phyloP scores from a whole-genome alignment of 2,113 vertebrate genomes.

The Bolborhynchus lineola region DNA sequence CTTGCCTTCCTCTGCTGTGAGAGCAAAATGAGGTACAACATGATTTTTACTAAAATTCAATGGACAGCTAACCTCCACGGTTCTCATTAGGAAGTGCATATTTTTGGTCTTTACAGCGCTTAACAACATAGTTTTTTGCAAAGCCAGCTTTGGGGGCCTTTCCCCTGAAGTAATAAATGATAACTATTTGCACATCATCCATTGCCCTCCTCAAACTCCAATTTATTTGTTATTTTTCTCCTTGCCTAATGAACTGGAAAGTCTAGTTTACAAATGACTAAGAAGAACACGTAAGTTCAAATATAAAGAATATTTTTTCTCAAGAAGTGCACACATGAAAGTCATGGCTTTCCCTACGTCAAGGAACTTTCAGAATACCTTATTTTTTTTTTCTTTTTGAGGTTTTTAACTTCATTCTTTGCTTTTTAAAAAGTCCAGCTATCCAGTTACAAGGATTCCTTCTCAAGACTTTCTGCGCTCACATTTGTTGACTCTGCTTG shows the following conservation, averaged over 20 bases:
- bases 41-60: neutral
- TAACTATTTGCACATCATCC: neutral
- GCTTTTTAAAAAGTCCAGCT: neutral
- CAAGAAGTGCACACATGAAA: neutral
- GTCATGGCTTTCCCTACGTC: neutral
- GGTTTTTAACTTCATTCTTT: neutral
- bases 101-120: neutral
- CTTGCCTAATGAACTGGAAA: neutral
- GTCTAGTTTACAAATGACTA: neutral
- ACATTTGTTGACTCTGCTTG: neutral
- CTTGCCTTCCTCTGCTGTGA: neutral
- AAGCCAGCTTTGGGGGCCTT: neutral
- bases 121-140: neutral
- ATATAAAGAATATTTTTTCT: neutral
- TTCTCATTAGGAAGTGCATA: neutral
- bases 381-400: neutral
- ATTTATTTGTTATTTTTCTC: neutral
- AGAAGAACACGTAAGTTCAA: neutral
- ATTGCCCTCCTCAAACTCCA: neutral
- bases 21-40: neutral
- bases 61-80: neutral
- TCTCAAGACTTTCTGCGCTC: neutral
- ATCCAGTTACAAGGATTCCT: neutral
- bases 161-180: neutral
- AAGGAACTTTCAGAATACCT: neutral